phyloP scores from a whole-genome alignment of 2,113 vertebrate species.

The Acrocephalus arundinaceus region DNA sequence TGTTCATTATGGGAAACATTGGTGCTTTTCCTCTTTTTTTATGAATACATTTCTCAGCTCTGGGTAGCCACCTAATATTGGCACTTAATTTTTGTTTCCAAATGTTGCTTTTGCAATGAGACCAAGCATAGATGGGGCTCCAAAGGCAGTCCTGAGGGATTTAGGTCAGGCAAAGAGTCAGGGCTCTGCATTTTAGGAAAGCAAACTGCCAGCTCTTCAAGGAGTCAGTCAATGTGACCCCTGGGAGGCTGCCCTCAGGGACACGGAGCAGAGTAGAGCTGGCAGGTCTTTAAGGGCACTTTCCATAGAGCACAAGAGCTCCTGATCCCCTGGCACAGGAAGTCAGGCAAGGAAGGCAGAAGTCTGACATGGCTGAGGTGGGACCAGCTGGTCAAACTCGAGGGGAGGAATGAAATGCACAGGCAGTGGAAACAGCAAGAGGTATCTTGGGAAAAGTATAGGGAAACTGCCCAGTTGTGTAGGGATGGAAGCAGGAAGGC shows the following conservation, averaged over 20 bases:
- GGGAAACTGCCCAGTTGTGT: fast-evolving
- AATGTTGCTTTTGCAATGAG: conserved; percentile 8
- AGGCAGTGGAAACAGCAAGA: background rate
- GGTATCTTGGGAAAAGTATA: background rate
- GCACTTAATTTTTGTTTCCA: conserved; percentile 40
- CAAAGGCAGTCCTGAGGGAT: background rate
- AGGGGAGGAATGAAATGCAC: background rate
- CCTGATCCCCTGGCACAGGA: background rate
- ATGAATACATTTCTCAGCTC: conserved; percentile 26
- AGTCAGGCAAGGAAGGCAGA: background rate
- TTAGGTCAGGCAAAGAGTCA: background rate
- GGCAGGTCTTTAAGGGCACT: background rate
- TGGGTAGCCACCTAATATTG: conserved; percentile 54
- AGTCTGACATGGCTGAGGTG: background rate
- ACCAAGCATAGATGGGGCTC: background rate
- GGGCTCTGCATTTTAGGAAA: background rate
- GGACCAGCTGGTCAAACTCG: background rate
- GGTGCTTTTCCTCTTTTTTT: conserved; percentile 36
- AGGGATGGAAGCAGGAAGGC: background rate
- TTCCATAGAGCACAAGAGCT: background rate
- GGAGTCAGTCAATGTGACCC: background rate
- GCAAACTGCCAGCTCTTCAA: background rate
- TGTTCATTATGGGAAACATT: conserved; percentile 57
- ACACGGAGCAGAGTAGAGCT: background rate
- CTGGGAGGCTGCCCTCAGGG: background rate